Percentiles rank a stretch among this genome's conserved stretches.
These are phyloP conservation scores for Oreochromis aureus DNA, from an alignment of 2,113 vertebrate species.

Conservation along the genomic window DNA sequence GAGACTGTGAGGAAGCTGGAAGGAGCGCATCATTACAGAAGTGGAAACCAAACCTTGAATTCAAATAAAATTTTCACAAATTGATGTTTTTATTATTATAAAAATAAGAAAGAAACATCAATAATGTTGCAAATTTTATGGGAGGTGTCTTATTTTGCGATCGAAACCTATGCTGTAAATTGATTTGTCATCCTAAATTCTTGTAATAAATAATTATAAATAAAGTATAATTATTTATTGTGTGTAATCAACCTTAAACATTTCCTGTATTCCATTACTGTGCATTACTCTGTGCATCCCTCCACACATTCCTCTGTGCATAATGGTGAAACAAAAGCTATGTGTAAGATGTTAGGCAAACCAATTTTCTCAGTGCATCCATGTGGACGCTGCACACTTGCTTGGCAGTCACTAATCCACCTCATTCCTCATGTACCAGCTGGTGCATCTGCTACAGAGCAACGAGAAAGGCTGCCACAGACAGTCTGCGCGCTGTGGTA, in stretches of 20 bases:
- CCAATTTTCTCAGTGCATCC: not conserved
- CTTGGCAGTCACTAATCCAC: constrained; percentile 54
- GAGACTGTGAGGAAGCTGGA: constrained; percentile 76
- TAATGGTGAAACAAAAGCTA: not conserved
- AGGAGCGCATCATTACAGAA: not conserved
- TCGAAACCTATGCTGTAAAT: not conserved
- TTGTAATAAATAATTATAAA: not conserved
- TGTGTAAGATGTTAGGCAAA: not conserved
- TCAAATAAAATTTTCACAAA: not conserved
- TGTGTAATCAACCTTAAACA: not conserved
- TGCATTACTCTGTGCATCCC: not conserved
- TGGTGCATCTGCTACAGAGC: not conserved
- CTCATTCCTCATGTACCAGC: constrained; percentile 35
- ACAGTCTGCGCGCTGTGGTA: not conserved
- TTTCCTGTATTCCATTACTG: not conserved
- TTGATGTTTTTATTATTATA: not conserved
- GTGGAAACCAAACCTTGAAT: not conserved
- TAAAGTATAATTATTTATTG: not conserved
- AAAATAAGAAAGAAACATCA: not conserved
- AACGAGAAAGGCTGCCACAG: not conserved
- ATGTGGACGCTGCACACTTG: not conserved
- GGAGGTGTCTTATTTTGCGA: not conserved
- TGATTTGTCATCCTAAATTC: not conserved
- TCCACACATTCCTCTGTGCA: not conserved
- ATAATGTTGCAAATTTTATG: not conserved